phyloP scores from a whole-genome alignment of 2,888 invertebrate species.

The Torymus texanus region DNA sequence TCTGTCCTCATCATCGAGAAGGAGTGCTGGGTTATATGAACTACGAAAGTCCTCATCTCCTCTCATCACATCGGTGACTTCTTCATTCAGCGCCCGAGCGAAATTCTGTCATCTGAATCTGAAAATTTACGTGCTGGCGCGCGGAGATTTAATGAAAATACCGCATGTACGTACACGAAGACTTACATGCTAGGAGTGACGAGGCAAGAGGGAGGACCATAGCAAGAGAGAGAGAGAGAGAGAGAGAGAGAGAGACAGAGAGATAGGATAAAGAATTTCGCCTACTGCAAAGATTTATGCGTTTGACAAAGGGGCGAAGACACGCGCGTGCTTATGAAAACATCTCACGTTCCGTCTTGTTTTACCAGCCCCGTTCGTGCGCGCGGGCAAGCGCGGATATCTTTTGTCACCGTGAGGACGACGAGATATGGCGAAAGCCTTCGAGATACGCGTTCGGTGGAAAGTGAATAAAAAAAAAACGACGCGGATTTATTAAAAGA shows the following conservation, averaged over 20 bases:
- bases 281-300: no score
- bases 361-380: constrained; percentile 33
- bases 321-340: constrained; percentile 49
- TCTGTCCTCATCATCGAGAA: no score
- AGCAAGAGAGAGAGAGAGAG: constrained; percentile 31
- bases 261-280: neutral
- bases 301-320: neutral
- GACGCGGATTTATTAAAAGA: constrained; percentile 38
- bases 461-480: constrained; percentile 51
- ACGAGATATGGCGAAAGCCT: constrained; percentile 44
- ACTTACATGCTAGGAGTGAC: neutral
- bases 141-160: constrained; percentile 34
- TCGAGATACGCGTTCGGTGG: constrained; percentile 6
- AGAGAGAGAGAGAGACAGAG: constrained; percentile 12
- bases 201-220: neutral
- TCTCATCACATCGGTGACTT: constrained; percentile 7
- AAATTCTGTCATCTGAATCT: constrained; percentile 1
- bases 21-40: no score
- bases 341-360: constrained; percentile 56
- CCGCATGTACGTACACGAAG: neutral
- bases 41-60: neutral
- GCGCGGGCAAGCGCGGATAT: neutral
- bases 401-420: constrained; percentile 41
- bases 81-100: constrained; percentile 31
- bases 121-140: constrained; percentile 24